A percentile compares a stretch with the other conserved stretches of the same genome.
phyloP scores from a whole-genome alignment of 2,797 vertebrate genomes.

The Onychomys leucogaster region DNA sequence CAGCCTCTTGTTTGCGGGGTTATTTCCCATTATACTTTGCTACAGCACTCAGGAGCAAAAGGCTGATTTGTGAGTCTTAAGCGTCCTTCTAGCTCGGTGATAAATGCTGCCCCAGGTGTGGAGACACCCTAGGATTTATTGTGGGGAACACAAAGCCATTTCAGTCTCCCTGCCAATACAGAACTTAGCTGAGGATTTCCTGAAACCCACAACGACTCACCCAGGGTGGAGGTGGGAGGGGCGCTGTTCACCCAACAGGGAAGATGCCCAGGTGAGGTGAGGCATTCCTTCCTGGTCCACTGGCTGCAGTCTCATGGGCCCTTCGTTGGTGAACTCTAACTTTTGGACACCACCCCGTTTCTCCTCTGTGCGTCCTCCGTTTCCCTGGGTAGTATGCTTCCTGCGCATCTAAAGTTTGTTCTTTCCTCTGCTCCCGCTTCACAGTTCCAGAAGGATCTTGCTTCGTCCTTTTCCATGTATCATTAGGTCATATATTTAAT shows the following conservation, averaged over 20 bases:
- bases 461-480: not conserved
- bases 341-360: not conserved
- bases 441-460: not conserved
- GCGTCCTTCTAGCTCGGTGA: not conserved
- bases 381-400: not conserved
- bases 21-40: not conserved
- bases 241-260: not conserved
- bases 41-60: not conserved
- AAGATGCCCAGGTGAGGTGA: not conserved
- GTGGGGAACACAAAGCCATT: not conserved
- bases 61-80: not conserved
- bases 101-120: not conserved
- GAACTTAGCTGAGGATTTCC: not conserved
- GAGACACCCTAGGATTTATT: not conserved
- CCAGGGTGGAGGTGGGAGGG: not conserved
- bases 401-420: not conserved
- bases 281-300: not conserved
- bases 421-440: not conserved
- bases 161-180: not conserved
- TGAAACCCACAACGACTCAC: not conserved
- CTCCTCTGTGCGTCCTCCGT: not conserved
- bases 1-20: not conserved
- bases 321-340: not conserved
- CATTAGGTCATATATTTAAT: too few relatives aligned
- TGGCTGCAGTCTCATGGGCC: not conserved